Evolutionary conservation across 2,888 invertebrate species (phyloP).

Genomic region (Arge pagana): DNA sequence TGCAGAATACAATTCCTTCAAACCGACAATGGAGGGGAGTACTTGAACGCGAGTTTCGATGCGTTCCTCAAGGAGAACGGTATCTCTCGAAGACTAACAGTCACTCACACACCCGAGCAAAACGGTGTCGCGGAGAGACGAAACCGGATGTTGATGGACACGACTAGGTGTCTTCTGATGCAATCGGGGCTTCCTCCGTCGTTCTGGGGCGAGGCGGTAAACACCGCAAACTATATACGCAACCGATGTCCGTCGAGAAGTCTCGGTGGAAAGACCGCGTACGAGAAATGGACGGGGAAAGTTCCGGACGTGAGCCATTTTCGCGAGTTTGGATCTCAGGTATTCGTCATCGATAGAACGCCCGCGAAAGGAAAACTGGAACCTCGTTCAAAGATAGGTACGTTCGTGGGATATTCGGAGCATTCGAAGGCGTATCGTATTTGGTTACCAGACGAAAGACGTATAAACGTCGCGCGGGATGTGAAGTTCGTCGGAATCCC

Average conservation of each 20-base stretch:
- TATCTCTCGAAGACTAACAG: constrained; percentile 3
- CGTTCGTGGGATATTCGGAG: constrained; percentile 28
- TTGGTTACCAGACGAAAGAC: constrained; percentile 27
- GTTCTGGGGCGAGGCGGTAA: constrained; percentile 32
- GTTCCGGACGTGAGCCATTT: constrained; percentile 31
- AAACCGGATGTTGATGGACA: constrained; percentile 26
- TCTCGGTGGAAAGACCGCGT: too few relatives aligned
- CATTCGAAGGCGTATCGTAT: constrained; percentile 29
- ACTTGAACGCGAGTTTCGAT: constrained; percentile 22
- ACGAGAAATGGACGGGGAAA: constrained; percentile 27
- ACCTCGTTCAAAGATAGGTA: constrained; percentile 24
- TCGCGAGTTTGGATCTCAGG: constrained; percentile 34
- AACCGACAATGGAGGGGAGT: constrained; percentile 30
- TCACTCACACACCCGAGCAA: constrained; percentile 28
- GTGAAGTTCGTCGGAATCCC: constrained; percentile 25
- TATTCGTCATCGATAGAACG: constrained; percentile 17
- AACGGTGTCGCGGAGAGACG: constrained; percentile 32
- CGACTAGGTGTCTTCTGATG: constrained; percentile 30
- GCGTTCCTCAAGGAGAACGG: constrained; percentile 23
- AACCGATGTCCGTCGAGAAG: too few relatives aligned
- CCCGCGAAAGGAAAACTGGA: constrained; percentile 27
- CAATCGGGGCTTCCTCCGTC: constrained; percentile 27
- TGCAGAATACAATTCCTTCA: constrained; percentile 25
- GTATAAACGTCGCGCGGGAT: constrained; percentile 26
- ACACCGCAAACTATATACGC: constrained; percentile 29